Base-by-base conservation (phyloP, 2,888 invertebrate species). In the Coenonympha glycerion region DNA sequence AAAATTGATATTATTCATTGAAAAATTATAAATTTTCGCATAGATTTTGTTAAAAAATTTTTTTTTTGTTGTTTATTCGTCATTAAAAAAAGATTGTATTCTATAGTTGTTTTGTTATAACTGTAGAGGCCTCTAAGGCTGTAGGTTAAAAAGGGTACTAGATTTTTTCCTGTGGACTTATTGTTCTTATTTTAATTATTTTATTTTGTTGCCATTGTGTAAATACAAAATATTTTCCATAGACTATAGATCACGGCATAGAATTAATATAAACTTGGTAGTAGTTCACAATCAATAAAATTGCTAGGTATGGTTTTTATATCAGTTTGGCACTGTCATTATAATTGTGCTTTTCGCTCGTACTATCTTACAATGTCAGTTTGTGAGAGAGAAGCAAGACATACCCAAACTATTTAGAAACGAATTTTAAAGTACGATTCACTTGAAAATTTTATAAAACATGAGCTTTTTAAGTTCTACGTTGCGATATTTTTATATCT, bases 41-140 rank as follows among this genome's bases (percentile, higher is more conserved):
- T 19, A 18, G 6, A 46, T n/a, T 28, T 39, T 37, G 34, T 36
- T 34, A 22, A 6, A 16, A 13, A 13, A 11, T 26, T 6, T 13
- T 28, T 42, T 18, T n/a, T 31, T 22, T 31, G 11, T 19, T 15
- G 28, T 28, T 16, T 24, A 26, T 36, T 28, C 13, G 21, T 37
- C 28, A 26, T 37, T 37, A 37, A 37, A 37, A 37, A 39, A 36
- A 28, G 34, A 39, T 37, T 39, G 47, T 47, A 39, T 30, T 47
- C 8, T 37, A 36, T 28, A 13, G 36, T 15, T 37, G 37, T 2
- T 36, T 3, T 19, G 5, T 28, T 8, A 37, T 37, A n/a, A 33
- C 18, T n/a, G 18, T 45, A 16, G 9, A 45, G 16, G 15, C 15
- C 4, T 3, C 6, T 19, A 21, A 21, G 11, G 13, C 6, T 19